Base-by-base conservation (phyloP, 2,113 vertebrate species). In the Alethe diademata region DNA sequence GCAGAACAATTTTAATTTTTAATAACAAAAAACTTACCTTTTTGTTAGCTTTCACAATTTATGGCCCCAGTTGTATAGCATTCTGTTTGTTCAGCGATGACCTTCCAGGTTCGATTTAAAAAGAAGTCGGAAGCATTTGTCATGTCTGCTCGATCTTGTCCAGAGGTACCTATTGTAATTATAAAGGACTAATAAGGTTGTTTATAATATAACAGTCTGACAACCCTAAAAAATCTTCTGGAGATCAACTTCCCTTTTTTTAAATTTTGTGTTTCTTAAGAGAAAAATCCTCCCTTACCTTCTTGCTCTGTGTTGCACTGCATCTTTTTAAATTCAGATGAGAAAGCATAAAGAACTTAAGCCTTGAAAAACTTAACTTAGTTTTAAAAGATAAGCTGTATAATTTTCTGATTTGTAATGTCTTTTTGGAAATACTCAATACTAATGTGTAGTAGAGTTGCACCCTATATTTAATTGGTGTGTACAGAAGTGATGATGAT, bases 71-170 rank as follows among this genome's bases (percentile, higher is more conserved):
- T 97, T 96, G 88, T 92, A 54, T 69, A 96, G 95, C 92, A 86
- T 93, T 96, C 75, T 95, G 92, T 98, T 97, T 97, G 81, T 97
- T 95, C 94, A 96, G 72, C 86, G 85, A 95, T 98, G 97, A 98
- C 97, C 97, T 98, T 98, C 97, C 97, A 97, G 95, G 90, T 98
- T 97, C 96, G 93, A 97, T 98, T 98, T 96, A 96, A 96, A 98
- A 97, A 98, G 95, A 97, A 98, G 97, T 98, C 96, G 33, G 94
- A 97, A 97, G 76, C 98, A 98, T 98, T 98, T 98, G 98, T 98
- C 97, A 98, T 98, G 95, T 96, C 94, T 97, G 92, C 90, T 96
- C 94, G 71, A 95, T 97, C 95, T 97, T 98, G 96, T 98, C 97
- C 81, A 94, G 93, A 78, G 91, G 92, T 94, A 96, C 94, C 94